A percentile compares a stretch with the other conserved stretches of the same genome.
These are phyloP conservation scores for Tautogolabrus adspersus DNA, from an alignment of 2,113 vertebrate species.

Conservation along the genomic window DNA sequence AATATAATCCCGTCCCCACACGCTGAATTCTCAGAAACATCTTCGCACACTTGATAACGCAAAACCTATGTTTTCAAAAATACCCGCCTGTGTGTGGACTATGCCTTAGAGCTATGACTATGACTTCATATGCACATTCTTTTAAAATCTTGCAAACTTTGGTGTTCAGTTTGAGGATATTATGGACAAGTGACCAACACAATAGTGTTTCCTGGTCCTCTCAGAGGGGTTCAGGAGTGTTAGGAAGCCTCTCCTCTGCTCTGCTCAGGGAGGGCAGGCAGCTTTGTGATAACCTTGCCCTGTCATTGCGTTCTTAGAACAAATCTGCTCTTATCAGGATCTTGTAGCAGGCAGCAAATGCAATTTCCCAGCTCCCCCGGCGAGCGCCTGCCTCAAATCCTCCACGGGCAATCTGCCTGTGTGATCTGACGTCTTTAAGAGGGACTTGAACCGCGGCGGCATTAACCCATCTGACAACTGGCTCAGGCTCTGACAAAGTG, in stretches of 20 bases:
- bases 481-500: conserved; percentile 65
- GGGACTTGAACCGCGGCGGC: conserved; percentile 72
- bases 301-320: conserved; percentile 84
- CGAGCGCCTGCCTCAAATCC: conserved; percentile 71
- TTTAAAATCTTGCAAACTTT: not conserved
- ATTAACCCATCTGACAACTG: conserved; percentile 79
- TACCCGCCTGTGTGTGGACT: too few relatives aligned
- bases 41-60: too few relatives aligned
- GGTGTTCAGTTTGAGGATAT: not conserved
- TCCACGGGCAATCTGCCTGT: conserved; percentile 78
- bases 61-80: too few relatives aligned
- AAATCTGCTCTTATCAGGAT: conserved; percentile 84
- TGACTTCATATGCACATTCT: not conserved
- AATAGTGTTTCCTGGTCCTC: conserved; percentile 22
- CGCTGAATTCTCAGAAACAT: too few relatives aligned
- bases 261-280: conserved; percentile 46
- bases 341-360: conserved; percentile 81
- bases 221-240: conserved; percentile 40
- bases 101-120: too few relatives aligned
- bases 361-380: conserved; percentile 74
- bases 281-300: conserved; percentile 83
- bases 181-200: not conserved
- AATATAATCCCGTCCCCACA: too few relatives aligned
- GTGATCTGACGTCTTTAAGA: conserved; percentile 83
- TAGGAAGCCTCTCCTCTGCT: conserved; percentile 33